Conservation (phyloP, 2,888 invertebrate species). For the Amiota communis region DNA sequence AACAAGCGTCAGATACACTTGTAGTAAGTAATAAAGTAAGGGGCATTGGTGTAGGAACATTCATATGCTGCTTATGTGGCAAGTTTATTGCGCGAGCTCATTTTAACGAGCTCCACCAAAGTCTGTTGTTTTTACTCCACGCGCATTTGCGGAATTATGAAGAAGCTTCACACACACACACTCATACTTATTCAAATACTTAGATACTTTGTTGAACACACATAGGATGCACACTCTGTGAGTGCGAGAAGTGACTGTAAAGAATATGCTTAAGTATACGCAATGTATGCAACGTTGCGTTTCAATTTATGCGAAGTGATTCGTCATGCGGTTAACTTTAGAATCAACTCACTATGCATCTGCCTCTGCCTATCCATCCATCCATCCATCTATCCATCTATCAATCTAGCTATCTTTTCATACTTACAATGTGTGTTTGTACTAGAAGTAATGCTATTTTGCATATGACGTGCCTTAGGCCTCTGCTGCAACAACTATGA, state of each 20-base stretch:
- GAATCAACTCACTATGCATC: slow-evolving; percentile 52
- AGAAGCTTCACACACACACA: neutral
- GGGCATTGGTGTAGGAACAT: slow-evolving; percentile 28
- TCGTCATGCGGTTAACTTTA: slow-evolving; percentile 67
- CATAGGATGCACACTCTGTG: neutral
- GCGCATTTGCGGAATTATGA: slow-evolving; percentile 30
- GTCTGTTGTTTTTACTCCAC: slow-evolving; percentile 40
- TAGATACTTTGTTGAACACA: neutral
- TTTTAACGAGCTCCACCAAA: slow-evolving; percentile 57
- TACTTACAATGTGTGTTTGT: slow-evolving; percentile 31
- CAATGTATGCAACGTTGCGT: slow-evolving; percentile 62
- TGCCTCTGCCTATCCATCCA: neutral
- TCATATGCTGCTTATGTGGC: neutral
- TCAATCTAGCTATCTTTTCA: slow-evolving; percentile 34
- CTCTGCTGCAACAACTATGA: slow-evolving; percentile 30
- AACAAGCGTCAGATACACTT: neutral
- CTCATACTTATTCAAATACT: neutral
- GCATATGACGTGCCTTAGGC: slow-evolving; percentile 49
- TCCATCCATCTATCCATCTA: slow-evolving; percentile 29
- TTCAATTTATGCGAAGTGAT: slow-evolving; percentile 67
- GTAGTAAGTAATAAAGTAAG: slow-evolving; percentile 20
- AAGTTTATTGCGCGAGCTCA: slow-evolving; percentile 36
- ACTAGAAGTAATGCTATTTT: slow-evolving; percentile 41
- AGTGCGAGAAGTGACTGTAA: slow-evolving; percentile 16
- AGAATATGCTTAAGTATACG: slow-evolving; percentile 47